Conservation (phyloP, 2,888 invertebrate species). For the Cyaniris semiargus region DNA sequence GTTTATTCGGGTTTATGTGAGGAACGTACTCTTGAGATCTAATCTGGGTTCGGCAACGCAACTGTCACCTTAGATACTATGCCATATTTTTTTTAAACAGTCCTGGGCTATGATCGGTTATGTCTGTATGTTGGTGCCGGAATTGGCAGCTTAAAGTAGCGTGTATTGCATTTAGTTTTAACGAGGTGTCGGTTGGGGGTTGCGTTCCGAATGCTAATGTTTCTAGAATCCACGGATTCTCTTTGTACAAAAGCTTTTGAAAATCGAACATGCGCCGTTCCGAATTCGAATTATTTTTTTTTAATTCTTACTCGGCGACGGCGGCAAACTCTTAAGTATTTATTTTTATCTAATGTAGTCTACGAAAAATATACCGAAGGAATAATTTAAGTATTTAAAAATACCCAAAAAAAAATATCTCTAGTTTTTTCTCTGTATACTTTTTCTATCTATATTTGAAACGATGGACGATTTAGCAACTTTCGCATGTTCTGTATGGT, state of each 20-base stretch:
- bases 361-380: constrained; percentile 18
- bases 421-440: constrained; percentile 30
- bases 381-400: constrained; percentile 30
- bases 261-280: constrained; percentile 6
- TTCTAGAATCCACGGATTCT: constrained; percentile 1
- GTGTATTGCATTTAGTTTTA: constrained; percentile 18
- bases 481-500: not conserved
- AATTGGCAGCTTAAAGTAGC: not conserved
- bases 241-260: not conserved
- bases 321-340: constrained; percentile 16
- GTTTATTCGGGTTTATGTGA: constrained; percentile 4
- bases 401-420: constrained; percentile 18
- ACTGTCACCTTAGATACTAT: not conserved
- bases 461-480: constrained; percentile 29
- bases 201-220: not conserved
- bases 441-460: constrained; percentile 21
- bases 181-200: not conserved
- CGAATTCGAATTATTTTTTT: constrained; percentile 1
- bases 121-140: not conserved
- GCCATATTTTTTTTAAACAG: constrained; percentile 4
- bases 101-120: constrained; percentile 8
- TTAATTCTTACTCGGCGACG: not conserved
- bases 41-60: not conserved
- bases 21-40: not conserved
- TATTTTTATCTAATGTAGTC: constrained; percentile 18